These are phyloP conservation scores for Procavia capensis DNA, from an alignment of 2,113 vertebrate genomes.

Conservation along the genomic window DNA sequence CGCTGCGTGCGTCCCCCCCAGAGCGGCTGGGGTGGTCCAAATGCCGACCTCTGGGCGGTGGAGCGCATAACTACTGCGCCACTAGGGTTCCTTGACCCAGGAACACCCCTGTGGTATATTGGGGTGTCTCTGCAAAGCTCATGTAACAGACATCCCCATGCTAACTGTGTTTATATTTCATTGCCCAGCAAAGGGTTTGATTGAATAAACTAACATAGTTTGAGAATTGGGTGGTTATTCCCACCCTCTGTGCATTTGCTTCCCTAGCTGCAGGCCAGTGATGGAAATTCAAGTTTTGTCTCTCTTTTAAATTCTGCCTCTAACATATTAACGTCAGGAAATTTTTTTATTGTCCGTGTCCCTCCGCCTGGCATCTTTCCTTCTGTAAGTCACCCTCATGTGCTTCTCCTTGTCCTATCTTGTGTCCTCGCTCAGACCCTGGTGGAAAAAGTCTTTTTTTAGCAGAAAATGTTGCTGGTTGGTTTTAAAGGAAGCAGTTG, in stretches of 20 bases:
- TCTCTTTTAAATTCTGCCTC: background rate
- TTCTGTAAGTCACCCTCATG: background rate
- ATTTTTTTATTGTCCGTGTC: background rate
- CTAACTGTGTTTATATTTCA: rapidly evolving
- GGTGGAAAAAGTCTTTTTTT: background rate
- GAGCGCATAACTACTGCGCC: too few species aligned
- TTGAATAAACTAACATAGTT: background rate
- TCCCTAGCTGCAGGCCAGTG: too few species aligned
- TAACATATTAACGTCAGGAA: rapidly evolving
- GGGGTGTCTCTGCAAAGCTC: rapidly evolving
- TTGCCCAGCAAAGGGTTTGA: background rate
- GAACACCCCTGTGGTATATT: too few species aligned
- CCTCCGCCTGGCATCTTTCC: background rate
- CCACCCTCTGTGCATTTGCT: rapidly evolving
- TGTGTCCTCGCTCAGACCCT: background rate
- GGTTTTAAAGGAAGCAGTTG: background rate
- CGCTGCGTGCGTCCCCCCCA: too few species aligned
- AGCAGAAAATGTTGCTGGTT: background rate
- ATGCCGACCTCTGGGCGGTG: too few species aligned
- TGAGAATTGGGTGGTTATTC: rapidly evolving
- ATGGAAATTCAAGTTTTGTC: rapidly evolving
- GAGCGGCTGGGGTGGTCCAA: too few species aligned
- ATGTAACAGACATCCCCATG: rapidly evolving
- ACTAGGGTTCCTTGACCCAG: too few species aligned
- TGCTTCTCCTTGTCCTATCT: background rate